Evolutionary conservation across 2,113 vertebrate genomes (phyloP).

Genomic region (Psilopogon haemacephalus): DNA sequence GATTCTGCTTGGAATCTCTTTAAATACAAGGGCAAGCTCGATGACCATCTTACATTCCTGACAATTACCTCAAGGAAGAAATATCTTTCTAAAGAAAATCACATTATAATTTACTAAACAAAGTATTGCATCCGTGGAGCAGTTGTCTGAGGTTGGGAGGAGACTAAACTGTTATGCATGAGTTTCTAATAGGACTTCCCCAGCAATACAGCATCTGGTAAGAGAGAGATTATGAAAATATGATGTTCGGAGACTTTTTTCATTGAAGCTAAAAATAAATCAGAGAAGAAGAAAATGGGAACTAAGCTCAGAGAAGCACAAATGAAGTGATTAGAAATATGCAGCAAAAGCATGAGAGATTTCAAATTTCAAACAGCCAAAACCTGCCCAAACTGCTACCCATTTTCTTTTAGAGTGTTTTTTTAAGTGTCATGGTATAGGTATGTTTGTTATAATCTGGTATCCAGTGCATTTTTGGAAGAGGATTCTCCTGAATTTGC

Average conservation of each 20-base stretch:
- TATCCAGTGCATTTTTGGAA: not conserved
- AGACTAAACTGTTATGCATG: not conserved
- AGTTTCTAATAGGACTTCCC: not conserved
- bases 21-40: not conserved
- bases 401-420: not conserved
- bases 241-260: not conserved
- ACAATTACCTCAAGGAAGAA: slow-evolving; percentile 4
- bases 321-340: not conserved
- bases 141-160: not conserved
- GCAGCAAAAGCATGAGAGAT: not conserved
- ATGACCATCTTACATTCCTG: not conserved
- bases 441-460: not conserved
- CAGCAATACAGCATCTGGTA: slow-evolving; percentile 11
- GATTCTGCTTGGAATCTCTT: not conserved
- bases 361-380: not conserved
- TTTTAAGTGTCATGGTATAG: not conserved
- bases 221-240: slow-evolving; percentile 10
- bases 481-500: not conserved
- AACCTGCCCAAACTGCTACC: not conserved
- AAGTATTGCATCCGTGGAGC: not conserved
- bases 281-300: not conserved
- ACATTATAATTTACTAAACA: not conserved
- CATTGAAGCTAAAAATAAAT: not conserved
- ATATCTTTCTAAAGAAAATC: slow-evolving; percentile 9
- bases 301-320: not conserved